A percentile compares a stretch with the other conserved stretches of the same genome.
Conservation (phyloP, 2,113 vertebrate species). For the Siniperca knerii region DNA sequence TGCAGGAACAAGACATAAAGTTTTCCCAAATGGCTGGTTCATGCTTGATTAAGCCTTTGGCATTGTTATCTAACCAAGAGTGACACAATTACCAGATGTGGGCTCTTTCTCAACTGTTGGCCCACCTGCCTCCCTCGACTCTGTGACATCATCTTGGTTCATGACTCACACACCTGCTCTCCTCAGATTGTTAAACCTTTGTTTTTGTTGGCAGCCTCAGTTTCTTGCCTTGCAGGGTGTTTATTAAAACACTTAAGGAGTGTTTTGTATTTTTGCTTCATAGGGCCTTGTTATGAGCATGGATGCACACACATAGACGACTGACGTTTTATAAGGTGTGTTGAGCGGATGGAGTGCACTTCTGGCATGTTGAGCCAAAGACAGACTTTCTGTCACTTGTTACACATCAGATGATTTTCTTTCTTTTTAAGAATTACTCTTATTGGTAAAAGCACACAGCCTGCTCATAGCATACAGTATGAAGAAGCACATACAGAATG, state of each 20-base stretch:
- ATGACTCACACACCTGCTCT: slow-evolving; percentile 48
- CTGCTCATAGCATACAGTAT: neutral
- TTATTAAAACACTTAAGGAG: neutral
- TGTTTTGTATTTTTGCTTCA: slow-evolving; percentile 8
- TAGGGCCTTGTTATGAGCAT: neutral
- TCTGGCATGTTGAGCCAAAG: neutral
- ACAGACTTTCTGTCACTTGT: neutral
- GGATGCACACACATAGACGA: neutral
- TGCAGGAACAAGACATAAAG: neutral
- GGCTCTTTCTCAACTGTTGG: neutral
- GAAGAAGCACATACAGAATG: neutral
- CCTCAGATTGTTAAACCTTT: slow-evolving; percentile 11
- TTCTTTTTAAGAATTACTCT: neutral
- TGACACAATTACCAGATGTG: slow-evolving; percentile 37
- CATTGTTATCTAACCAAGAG: slow-evolving; percentile 5
- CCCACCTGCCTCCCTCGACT: slow-evolving; percentile 33
- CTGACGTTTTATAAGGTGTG: neutral
- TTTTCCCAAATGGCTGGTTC: slow-evolving; percentile 16
- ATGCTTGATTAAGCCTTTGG: neutral
- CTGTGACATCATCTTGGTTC: slow-evolving; percentile 9
- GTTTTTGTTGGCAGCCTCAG: neutral
- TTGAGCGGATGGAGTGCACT: neutral
- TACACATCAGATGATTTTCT: no score
- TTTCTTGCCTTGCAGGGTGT: slow-evolving; percentile 6
- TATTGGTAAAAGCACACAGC: neutral